These are phyloP conservation scores for Sebastes vulpes DNA, from an alignment of 2,797 vertebrate species.

Conservation along the genomic window DNA sequence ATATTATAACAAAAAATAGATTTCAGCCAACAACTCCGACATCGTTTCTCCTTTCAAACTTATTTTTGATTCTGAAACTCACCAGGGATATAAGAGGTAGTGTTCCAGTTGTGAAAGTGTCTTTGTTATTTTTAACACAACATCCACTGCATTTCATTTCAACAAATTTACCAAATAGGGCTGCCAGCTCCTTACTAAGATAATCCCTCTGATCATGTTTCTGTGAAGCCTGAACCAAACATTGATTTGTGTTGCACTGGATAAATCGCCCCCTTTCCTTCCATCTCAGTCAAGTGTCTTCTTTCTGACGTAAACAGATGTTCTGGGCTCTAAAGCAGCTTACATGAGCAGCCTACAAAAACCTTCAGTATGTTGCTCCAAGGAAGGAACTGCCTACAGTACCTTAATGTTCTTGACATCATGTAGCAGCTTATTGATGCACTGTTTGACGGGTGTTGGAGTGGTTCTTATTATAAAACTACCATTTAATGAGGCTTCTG, in stretches of 20 bases:
- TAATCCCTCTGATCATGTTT: constrained; percentile 58
- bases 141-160: constrained; percentile 30
- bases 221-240: constrained; percentile 51
- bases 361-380: constrained; percentile 20
- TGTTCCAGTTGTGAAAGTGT: background rate
- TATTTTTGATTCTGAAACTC: background rate
- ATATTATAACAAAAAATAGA: constrained; percentile 19
- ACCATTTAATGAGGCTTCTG: background rate
- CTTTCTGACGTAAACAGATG: constrained; percentile 62
- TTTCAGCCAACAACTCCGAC: background rate
- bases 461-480: background rate
- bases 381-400: constrained; percentile 6
- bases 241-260: constrained; percentile 54
- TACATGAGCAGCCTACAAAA: constrained; percentile 45
- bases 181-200: constrained; percentile 39
- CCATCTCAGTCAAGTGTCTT: constrained; percentile 61
- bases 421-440: background rate
- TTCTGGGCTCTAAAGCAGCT: constrained; percentile 58
- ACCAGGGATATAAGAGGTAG: background rate
- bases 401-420: constrained; percentile 15
- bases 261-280: constrained; percentile 47
- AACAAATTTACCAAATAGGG: constrained; percentile 28
- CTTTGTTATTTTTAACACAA: constrained; percentile 24
- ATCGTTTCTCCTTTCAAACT: constrained; percentile 1
- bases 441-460: background rate